Percentiles rank a stretch among this genome's conserved stretches.
Evolutionary conservation across 2,888 invertebrate genomes (phyloP).

Genomic region (Nephrocerus scutellatus): DNA sequence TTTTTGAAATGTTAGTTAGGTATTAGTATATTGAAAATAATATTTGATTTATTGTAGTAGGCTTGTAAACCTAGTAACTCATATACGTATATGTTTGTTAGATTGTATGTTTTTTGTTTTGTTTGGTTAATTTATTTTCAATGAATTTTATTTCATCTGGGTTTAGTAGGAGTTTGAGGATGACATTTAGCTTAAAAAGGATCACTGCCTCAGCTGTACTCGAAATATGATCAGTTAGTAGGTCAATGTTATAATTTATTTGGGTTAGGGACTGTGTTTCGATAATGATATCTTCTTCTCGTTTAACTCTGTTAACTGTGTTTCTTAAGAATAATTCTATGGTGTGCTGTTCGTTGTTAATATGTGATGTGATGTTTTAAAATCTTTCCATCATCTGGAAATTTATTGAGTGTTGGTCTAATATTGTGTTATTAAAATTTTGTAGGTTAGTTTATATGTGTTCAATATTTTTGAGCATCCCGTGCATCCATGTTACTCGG

Average conservation of each 20-base stretch:
- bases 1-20: slow-evolving; percentile 5
- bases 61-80: slow-evolving; percentile 18
- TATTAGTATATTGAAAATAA: slow-evolving; percentile 15
- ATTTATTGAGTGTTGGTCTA: slow-evolving; percentile 4
- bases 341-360: too few relatives aligned
- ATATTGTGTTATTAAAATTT: slow-evolving; percentile 3
- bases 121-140: slow-evolving; percentile 7
- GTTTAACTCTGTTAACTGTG: slow-evolving; percentile 11
- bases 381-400: too few relatives aligned
- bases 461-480: slow-evolving; percentile 4
- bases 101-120: slow-evolving; percentile 13
- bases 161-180: slow-evolving; percentile 16
- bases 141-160: slow-evolving; percentile 12
- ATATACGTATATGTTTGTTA: slow-evolving; percentile 16
- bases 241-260: slow-evolving; percentile 16
- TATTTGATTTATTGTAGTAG: too few relatives aligned
- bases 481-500: slow-evolving; percentile 8
- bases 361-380: too few relatives aligned
- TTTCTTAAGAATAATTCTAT: slow-evolving; percentile 8
- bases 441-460: slow-evolving; percentile 6
- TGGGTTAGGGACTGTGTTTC: slow-evolving; percentile 14
- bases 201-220: slow-evolving; percentile 13
- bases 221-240: slow-evolving; percentile 12
- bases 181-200: slow-evolving; percentile 15
- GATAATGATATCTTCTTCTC: slow-evolving; percentile 6